Evolutionary conservation across 2,113 vertebrate genomes (phyloP).

Genomic region (Lycocorax pyrrhopterus): DNA sequence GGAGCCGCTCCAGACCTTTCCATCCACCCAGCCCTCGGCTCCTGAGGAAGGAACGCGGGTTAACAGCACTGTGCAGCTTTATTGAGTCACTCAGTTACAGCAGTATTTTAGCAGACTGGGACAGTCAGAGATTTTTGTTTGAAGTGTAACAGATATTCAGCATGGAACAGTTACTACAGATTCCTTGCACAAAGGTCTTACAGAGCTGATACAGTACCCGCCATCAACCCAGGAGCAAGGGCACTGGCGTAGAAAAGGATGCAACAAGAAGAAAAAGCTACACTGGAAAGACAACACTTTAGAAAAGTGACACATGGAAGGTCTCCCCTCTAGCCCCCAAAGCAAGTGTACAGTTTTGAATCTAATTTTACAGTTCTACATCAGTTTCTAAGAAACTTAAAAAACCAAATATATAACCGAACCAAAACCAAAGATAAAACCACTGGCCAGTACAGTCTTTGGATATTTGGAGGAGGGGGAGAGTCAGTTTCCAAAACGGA

Average conservation of each 20-base stretch:
- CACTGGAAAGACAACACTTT: constrained; percentile 83
- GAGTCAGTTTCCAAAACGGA: constrained; percentile 68
- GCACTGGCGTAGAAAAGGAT: constrained; percentile 77
- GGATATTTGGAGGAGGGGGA: constrained; percentile 79
- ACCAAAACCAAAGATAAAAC: constrained; percentile 74
- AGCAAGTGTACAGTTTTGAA: constrained; percentile 73
- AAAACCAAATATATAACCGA: constrained; percentile 53
- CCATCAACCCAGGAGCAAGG: constrained; percentile 69
- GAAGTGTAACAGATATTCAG: constrained; percentile 73
- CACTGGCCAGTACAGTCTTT: constrained; percentile 87
- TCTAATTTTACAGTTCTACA: constrained; percentile 79
- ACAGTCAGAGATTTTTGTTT: constrained; percentile 60
- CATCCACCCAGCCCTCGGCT: not conserved
- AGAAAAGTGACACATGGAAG: constrained; percentile 77
- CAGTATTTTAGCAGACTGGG: constrained; percentile 73
- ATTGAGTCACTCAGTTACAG: constrained; percentile 82
- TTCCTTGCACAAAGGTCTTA: constrained; percentile 73
- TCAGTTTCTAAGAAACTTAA: constrained; percentile 73
- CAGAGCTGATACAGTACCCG: constrained; percentile 78
- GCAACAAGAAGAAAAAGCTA: constrained; percentile 80
- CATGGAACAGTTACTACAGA: constrained; percentile 73
- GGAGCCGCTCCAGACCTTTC: not conserved
- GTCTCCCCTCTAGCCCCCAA: constrained; percentile 77
- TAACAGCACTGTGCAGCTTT: constrained; percentile 81
- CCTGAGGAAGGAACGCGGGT: not conserved